Percentiles rank a stretch among this genome's conserved stretches.
Conservation (phyloP, 1,140 invertebrate species). For the Ctenoplectra terminalis region DNA sequence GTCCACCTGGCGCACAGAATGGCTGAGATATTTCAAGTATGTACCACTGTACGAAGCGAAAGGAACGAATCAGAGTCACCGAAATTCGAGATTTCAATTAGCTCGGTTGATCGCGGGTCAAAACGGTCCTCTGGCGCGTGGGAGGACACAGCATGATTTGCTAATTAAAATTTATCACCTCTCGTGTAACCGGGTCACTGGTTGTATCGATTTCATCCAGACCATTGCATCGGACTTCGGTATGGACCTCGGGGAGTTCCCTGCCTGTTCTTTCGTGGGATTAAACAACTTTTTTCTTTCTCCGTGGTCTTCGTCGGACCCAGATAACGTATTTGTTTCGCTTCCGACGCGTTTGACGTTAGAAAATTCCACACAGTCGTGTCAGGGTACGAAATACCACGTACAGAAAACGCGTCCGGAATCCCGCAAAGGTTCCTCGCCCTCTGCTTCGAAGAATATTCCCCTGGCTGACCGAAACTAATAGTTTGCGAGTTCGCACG, state of each 20-base stretch:
- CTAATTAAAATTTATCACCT: conserved; percentile 9
- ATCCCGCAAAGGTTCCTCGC: background rate
- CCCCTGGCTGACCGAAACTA: background rate
- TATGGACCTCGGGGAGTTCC: no score
- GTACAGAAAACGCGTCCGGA: background rate
- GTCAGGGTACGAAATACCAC: no score
- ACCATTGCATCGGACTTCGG: background rate
- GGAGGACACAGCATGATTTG: background rate
- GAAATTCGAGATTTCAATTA: conserved; percentile 15
- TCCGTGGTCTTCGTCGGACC: no score
- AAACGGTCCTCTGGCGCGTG: background rate
- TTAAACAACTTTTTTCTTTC: no score
- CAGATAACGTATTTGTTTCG: no score
- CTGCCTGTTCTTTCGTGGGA: no score
- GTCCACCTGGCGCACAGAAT: conserved; percentile 20
- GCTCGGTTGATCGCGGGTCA: background rate
- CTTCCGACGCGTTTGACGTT: no score
- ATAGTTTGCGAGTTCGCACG: background rate
- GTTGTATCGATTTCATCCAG: background rate
- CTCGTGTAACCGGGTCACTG: background rate
- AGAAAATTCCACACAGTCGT: no score
- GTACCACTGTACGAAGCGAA: background rate
- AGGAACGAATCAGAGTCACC: background rate
- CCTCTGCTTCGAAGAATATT: background rate
- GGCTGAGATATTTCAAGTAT: conserved; percentile 18